Conservation (phyloP, 2,797 vertebrate genomes). For the Acanthurus lineatus region DNA sequence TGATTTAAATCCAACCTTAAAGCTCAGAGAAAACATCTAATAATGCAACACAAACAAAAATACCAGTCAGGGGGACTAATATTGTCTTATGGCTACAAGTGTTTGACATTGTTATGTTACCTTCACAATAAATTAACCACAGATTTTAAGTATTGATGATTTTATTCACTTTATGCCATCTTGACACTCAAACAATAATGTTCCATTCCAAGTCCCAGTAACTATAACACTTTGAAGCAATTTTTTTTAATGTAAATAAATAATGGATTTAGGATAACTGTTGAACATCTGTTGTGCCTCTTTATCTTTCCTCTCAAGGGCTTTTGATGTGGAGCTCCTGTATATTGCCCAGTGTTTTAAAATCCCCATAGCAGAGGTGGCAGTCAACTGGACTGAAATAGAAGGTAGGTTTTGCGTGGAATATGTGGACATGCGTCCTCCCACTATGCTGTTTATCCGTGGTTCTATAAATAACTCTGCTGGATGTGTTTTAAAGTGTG, state of each 20-base stretch:
- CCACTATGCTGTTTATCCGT: slow-evolving; percentile 3
- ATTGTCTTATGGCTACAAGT: too few species aligned
- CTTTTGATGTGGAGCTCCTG: slow-evolving; percentile 97
- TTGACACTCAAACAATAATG: too few species aligned
- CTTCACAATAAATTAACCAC: too few species aligned
- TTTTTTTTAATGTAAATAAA: not conserved
- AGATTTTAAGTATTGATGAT: too few species aligned
- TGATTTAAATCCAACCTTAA: not conserved
- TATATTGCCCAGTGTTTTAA: slow-evolving; percentile 94
- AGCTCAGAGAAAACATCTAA: not conserved
- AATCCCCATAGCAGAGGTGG: slow-evolving; percentile 96
- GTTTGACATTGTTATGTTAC: too few species aligned
- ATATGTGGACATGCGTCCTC: slow-evolving; percentile 35
- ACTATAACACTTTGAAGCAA: not conserved
- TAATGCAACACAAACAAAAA: not conserved
- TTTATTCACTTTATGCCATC: too few species aligned
- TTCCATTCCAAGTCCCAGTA: too few species aligned
- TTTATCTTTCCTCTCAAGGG: slow-evolving; percentile 84
- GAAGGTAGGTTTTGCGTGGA: slow-evolving; percentile 87
- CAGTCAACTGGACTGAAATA: slow-evolving; percentile 99
- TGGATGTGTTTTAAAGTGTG: not conserved
- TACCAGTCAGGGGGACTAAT: not conserved
- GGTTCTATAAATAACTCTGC: slow-evolving; percentile 38
- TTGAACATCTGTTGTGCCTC: slow-evolving; percentile 2
- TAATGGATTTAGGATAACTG: not conserved